These are phyloP conservation scores for Peromyscus attwateri DNA, from an alignment of 2,797 vertebrate species.

Conservation along the genomic window DNA sequence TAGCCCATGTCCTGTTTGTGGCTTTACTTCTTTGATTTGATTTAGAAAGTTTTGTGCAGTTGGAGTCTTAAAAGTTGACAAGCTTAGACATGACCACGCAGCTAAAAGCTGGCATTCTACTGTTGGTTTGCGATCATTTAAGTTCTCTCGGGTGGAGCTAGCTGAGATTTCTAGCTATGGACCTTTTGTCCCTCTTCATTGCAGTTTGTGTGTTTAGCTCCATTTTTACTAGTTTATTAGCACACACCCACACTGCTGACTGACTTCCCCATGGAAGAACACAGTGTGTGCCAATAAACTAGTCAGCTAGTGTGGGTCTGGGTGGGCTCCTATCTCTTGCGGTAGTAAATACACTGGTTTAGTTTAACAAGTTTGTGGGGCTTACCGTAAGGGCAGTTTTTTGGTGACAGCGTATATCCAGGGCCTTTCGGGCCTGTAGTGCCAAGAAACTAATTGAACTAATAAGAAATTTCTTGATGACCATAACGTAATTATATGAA, in stretches of 20 bases:
- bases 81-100: not conserved
- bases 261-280: not conserved
- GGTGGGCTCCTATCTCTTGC: not conserved
- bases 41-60: not conserved
- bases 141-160: not conserved
- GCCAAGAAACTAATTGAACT: not conserved
- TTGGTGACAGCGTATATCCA: not conserved
- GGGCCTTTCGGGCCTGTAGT: not conserved
- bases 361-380: not conserved
- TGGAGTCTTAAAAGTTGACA: not conserved
- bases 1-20: not conserved
- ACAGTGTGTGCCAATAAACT: not conserved
- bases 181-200: not conserved
- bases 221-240: not conserved
- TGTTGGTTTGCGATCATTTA: not conserved
- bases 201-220: not conserved
- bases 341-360: not conserved
- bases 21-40: not conserved
- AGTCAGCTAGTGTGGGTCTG: not conserved
- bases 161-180: not conserved
- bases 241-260: not conserved
- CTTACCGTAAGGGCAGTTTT: not conserved
- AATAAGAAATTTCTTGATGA: not conserved
- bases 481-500: not conserved
- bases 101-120: not conserved